Base-by-base conservation (phyloP, 2,888 invertebrate species). In the Choreutis nemorana region DNA sequence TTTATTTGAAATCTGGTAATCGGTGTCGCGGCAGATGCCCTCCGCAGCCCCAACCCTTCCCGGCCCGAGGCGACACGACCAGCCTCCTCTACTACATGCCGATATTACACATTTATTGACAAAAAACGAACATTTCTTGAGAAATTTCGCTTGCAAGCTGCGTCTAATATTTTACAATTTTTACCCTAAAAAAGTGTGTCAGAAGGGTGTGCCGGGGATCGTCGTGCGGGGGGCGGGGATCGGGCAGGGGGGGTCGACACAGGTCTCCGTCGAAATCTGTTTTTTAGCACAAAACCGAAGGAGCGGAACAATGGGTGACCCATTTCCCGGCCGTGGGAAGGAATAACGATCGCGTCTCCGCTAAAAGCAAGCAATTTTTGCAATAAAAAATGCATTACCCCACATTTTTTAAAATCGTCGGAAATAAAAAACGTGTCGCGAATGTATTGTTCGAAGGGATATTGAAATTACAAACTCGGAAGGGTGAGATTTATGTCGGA, bases 321-420 rank as follows among this genome's bases (percentile, higher is more conserved):
- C 78, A 77, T 60, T 72, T 77, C 73, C 71, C 71, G 55, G 68
- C 72, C 78, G 78, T 78, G 78, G 78, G 78, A 77, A 77, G 65
- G 68, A 73, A 70, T 78, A 77, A 77, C 78, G 70, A 60, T 56
- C 50, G 59, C 48, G 63, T 62, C 66, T 66, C 53, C 62, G 61
- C 50, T 46, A 46, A 44, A 50, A 53, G 45, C 51, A 42, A 45
- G 48, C 52, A 43, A 52, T 50, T 65, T 67, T 57, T 57, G 50
- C 52, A 55, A 71, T 73, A 77, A 77, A 77, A 77, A 78, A 56
- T 65, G 72, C 77, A 78, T 78, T 78, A 78, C 78, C 78, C 77
- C 77, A 78, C 59, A 67, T 75, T 77, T 68, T 55, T 47, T 47
- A 60, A 72, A 72, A 67, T 62, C 53, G 51, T 44, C 44, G 48